phyloP scores from a whole-genome alignment of 1,140 invertebrate species.

The Lethocerus indicus region DNA sequence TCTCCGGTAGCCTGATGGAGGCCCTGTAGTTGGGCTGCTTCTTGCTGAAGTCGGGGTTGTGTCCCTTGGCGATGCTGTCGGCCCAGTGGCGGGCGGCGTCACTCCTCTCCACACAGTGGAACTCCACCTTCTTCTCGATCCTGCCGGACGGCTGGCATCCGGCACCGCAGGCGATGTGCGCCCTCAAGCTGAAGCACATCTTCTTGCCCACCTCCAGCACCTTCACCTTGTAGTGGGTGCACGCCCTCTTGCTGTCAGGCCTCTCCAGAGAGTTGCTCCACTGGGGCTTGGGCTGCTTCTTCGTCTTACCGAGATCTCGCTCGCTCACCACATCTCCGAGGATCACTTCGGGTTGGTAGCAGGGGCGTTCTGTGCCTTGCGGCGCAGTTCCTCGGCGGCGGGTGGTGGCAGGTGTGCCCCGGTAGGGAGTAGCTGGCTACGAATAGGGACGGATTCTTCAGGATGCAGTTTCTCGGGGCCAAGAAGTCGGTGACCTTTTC shows the following conservation, averaged over 20 bases:
- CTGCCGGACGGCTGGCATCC: conserved; percentile 22
- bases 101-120: conserved; percentile 28
- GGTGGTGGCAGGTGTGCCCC: conserved; percentile 24
- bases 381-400: conserved; percentile 23
- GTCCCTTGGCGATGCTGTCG: conserved; percentile 32
- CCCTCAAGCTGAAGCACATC: conserved; percentile 34
- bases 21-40: conserved; percentile 10
- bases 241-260: not conserved
- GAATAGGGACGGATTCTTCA: conserved; percentile 31
- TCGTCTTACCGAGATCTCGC: conserved; percentile 7
- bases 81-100: conserved; percentile 26
- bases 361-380: conserved; percentile 22
- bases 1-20: conserved; percentile 12
- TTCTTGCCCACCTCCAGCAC: conserved; percentile 23
- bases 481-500: conserved; percentile 35
- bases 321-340: conserved; percentile 13
- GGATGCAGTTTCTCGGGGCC: conserved; percentile 33
- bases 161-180: conserved; percentile 29
- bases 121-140: conserved; percentile 25
- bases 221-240: conserved; percentile 14
- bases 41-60: conserved; percentile 26
- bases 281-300: conserved; percentile 16
- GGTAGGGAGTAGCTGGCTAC: conserved; percentile 33
- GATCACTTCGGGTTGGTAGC: conserved; percentile 18
- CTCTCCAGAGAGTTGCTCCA: not conserved